These are phyloP conservation scores for Phania funesta DNA, from an alignment of 2,888 invertebrate species.

Conservation along the genomic window DNA sequence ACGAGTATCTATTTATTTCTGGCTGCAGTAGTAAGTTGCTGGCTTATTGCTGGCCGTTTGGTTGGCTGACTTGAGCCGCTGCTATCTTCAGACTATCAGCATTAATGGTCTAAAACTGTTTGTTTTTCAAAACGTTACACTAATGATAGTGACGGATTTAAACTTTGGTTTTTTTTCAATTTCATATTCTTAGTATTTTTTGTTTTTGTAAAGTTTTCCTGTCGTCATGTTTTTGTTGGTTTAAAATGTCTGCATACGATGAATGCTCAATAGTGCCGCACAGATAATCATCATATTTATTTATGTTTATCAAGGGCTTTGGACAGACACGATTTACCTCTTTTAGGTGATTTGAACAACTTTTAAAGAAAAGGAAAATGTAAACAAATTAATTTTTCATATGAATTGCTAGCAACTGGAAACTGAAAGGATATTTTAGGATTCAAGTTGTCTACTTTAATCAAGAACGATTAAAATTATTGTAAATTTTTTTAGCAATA, in stretches of 20 bases:
- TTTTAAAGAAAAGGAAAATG: neutral
- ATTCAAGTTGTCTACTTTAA: no score
- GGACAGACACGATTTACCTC: neutral
- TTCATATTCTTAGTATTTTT: neutral
- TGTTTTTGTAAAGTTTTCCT: slow-evolving; percentile 34
- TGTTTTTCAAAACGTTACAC: slow-evolving; percentile 63
- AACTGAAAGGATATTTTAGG: no score
- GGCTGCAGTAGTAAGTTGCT: slow-evolving; percentile 5
- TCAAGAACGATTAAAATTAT: no score
- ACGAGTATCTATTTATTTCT: slow-evolving; percentile 9
- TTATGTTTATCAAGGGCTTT: slow-evolving; percentile 26
- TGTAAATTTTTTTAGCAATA: no score
- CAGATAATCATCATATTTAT: slow-evolving; percentile 40
- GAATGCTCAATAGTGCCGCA: slow-evolving; percentile 39
- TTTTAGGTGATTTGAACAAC: neutral
- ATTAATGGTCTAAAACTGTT: slow-evolving; percentile 61
- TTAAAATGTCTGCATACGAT: slow-evolving; percentile 48
- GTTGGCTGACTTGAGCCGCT: neutral
- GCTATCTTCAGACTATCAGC: slow-evolving; percentile 54
- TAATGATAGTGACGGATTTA: slow-evolving; percentile 60
- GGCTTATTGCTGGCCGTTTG: neutral
- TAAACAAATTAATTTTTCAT: neutral
- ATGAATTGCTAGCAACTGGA: no score
- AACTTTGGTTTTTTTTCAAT: neutral
- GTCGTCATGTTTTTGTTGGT: slow-evolving; percentile 43